Evolutionary conservation across 2,888 invertebrate genomes (phyloP).

Genomic region (Tipula vernalis): DNA sequence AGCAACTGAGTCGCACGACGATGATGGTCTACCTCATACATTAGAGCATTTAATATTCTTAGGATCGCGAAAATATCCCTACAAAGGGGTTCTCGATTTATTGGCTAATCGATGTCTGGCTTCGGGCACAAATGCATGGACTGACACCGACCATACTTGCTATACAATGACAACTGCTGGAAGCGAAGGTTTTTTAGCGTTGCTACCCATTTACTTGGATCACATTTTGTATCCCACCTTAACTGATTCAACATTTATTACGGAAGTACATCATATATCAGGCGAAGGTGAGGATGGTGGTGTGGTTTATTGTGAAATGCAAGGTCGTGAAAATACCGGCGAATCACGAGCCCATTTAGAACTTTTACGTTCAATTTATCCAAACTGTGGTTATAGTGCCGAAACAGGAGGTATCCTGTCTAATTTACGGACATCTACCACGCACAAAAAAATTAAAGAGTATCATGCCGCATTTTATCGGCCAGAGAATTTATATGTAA

Average conservation of each 20-base stretch:
- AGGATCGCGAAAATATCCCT: slow-evolving; percentile 81
- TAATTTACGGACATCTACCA: slow-evolving; percentile 69
- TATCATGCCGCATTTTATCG: slow-evolving; percentile 81
- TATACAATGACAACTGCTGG: slow-evolving; percentile 84
- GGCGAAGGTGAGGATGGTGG: slow-evolving; percentile 83
- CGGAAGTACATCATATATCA: slow-evolving; percentile 87
- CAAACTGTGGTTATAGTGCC: slow-evolving; percentile 69
- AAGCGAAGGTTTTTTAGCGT: slow-evolving; percentile 70
- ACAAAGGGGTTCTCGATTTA: slow-evolving; percentile 78
- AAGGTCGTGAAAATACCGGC: slow-evolving; percentile 69
- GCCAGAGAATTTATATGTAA: slow-evolving; percentile 74
- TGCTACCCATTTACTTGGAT: slow-evolving; percentile 85
- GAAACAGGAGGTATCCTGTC: slow-evolving; percentile 77
- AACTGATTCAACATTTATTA: slow-evolving; percentile 65
- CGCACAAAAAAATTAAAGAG: slow-evolving; percentile 61
- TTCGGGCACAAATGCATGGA: slow-evolving; percentile 87
- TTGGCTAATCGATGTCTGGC: slow-evolving; percentile 82
- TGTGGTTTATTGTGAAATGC: slow-evolving; percentile 95
- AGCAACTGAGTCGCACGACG: slow-evolving; percentile 86
- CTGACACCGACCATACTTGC: slow-evolving; percentile 74
- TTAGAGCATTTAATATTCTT: slow-evolving; percentile 84
- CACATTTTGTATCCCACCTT: slow-evolving; percentile 78
- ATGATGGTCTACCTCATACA: slow-evolving; percentile 87
- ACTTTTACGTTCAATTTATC: slow-evolving; percentile 60
- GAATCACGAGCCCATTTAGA: slow-evolving; percentile 55